phyloP scores from a whole-genome alignment of 2,888 invertebrate species.

The Sussaba pulchella region DNA sequence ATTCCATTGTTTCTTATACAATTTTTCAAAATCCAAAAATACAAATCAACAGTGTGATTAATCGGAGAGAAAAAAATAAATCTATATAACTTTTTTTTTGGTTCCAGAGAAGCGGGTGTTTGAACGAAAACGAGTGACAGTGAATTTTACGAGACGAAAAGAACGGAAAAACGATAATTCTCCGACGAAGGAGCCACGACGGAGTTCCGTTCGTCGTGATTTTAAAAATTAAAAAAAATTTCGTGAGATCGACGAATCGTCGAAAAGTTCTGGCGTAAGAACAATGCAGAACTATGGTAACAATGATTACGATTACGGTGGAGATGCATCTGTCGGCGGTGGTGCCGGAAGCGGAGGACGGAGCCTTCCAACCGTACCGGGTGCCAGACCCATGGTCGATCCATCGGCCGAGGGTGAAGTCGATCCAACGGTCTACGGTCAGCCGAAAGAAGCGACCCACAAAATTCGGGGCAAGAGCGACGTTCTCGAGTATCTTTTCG shows the following conservation, averaged over 20 bases:
- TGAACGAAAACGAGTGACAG: background rate
- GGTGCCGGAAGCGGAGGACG: slow-evolving; percentile 67
- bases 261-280: no score
- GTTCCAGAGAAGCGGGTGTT: background rate
- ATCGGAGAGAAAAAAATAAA: background rate
- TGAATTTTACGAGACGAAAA: background rate
- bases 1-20: no score
- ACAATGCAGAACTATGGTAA: slow-evolving; percentile 81
- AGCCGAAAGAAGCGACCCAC: slow-evolving; percentile 95
- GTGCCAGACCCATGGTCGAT: slow-evolving; percentile 90
- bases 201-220: slow-evolving; percentile 35
- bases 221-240: background rate
- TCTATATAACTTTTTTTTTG: background rate
- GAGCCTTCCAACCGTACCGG: slow-evolving; percentile 76
- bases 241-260: background rate
- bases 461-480: slow-evolving; percentile 95
- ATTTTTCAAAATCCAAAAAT: no score
- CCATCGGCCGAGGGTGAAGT: slow-evolving; percentile 94
- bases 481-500: slow-evolving; percentile 92
- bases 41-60: no score
- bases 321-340: slow-evolving; percentile 54
- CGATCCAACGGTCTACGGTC: slow-evolving; percentile 92
- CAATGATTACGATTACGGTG: slow-evolving; percentile 77
- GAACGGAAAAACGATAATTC: slow-evolving; percentile 2
- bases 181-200: slow-evolving; percentile 33